Conservation (phyloP, 2,113 vertebrate species). For the Otocyon megalotis region DNA sequence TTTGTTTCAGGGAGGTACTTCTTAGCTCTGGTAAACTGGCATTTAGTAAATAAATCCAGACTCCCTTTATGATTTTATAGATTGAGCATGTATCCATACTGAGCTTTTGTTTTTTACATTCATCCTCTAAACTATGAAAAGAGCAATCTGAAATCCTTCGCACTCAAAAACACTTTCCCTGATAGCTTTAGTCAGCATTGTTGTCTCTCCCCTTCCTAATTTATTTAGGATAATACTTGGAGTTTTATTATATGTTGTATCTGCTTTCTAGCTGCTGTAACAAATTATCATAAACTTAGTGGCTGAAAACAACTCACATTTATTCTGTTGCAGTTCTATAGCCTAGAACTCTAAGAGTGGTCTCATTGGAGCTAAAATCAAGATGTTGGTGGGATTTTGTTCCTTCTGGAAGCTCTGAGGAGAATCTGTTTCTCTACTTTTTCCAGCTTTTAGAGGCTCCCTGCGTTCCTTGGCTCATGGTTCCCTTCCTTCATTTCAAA, state of each 20-base stretch:
- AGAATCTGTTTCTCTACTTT: neutral
- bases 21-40: neutral
- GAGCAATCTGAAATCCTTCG: neutral
- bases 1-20: neutral
- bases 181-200: neutral
- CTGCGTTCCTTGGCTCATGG: neutral
- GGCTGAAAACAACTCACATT: neutral
- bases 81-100: neutral
- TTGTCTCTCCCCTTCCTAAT: neutral
- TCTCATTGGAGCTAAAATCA: neutral
- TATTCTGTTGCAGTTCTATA: neutral
- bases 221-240: conserved; percentile 43
- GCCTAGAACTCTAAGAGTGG: neutral
- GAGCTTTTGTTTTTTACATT: conserved; percentile 1
- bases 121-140: conserved; percentile 20
- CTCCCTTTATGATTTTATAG: neutral
- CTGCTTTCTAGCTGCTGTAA: conserved; percentile 41
- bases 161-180: neutral
- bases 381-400: neutral
- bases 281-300: neutral
- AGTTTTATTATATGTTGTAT: neutral
- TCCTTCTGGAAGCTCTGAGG: neutral
- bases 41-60: neutral
- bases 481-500: neutral
- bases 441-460: neutral